Conservation (phyloP, 2,888 invertebrate genomes). For the Mesoligia furuncula region DNA sequence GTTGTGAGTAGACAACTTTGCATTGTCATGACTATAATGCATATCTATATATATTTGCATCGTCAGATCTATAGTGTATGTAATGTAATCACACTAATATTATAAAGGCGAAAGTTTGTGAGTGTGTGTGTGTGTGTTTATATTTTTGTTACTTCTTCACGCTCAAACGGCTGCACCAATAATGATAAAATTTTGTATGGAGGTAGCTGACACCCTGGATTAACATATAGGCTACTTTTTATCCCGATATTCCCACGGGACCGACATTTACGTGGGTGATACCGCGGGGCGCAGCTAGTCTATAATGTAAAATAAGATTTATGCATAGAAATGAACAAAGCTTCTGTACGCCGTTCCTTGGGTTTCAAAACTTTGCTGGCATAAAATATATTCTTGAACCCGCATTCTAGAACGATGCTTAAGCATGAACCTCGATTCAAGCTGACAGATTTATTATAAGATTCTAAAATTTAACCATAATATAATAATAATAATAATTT, state of each 20-base stretch:
- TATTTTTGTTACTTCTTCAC: too few species aligned
- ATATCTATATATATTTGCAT: not conserved
- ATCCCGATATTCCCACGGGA: too few species aligned
- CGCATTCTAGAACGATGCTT: not conserved
- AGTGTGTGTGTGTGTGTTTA: too few species aligned
- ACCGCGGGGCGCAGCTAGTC: too few species aligned
- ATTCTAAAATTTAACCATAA: not conserved
- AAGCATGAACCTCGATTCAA: not conserved
- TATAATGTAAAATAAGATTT: not conserved
- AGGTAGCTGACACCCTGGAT: too few species aligned
- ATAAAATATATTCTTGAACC: not conserved
- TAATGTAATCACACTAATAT: too few species aligned
- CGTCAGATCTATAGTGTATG: not conserved
- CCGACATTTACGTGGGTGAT: too few species aligned
- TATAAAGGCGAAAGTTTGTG: too few species aligned
- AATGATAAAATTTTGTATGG: too few species aligned
- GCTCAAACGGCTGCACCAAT: too few species aligned
- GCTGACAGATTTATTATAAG: not conserved
- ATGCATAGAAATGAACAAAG: conserved; percentile 2
- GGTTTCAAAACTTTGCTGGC: not conserved
- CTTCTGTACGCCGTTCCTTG: not conserved
- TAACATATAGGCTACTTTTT: too few species aligned
- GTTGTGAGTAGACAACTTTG: not conserved
- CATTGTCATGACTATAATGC: not conserved
- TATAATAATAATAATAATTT: too few species aligned